Percentiles rank a stretch among this genome's conserved stretches.
Conservation (phyloP, 2,888 invertebrate genomes). For the Volucella zonaria region DNA sequence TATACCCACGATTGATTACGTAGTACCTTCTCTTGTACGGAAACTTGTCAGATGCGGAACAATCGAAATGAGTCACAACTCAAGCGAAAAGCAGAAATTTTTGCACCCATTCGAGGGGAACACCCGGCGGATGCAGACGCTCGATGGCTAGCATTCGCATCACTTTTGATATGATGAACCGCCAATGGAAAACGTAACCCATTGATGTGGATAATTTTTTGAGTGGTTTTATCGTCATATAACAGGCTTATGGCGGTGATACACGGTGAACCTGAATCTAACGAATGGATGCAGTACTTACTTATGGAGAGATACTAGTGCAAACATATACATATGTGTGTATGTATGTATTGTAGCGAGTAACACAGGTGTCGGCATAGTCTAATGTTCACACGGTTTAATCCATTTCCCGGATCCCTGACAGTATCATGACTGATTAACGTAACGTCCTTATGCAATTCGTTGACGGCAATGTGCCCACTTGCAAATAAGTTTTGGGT, state of each 20-base stretch:
- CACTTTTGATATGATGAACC: conserved; percentile 73
- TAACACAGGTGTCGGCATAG: conserved; percentile 80
- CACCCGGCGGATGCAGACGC: conserved; percentile 62
- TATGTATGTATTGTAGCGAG: background rate
- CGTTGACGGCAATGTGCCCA: conserved; percentile 69
- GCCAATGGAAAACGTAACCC: conserved; percentile 73
- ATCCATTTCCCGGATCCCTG: conserved; percentile 78
- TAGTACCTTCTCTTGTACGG: background rate
- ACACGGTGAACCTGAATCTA: conserved; percentile 3
- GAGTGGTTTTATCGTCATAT: conserved; percentile 68
- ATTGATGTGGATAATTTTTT: conserved; percentile 74
- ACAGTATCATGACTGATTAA: conserved; percentile 74
- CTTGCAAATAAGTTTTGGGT: conserved; percentile 60
- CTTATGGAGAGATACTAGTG: too few species aligned
- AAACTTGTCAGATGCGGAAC: conserved; percentile 21
- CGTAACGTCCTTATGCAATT: conserved; percentile 71
- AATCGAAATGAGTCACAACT: conserved; percentile 68
- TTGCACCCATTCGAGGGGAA: conserved; percentile 58
- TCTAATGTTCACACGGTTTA: conserved; percentile 81
- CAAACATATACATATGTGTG: too few species aligned
- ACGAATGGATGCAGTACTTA: conserved; percentile 42
- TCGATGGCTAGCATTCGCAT: conserved; percentile 50
- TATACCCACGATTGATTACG: background rate
- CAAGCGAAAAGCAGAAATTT: conserved; percentile 70
- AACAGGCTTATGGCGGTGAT: conserved; percentile 25